Evolutionary conservation across 2,113 vertebrate species (phyloP).

Genomic region (Taxidea taxus): DNA sequence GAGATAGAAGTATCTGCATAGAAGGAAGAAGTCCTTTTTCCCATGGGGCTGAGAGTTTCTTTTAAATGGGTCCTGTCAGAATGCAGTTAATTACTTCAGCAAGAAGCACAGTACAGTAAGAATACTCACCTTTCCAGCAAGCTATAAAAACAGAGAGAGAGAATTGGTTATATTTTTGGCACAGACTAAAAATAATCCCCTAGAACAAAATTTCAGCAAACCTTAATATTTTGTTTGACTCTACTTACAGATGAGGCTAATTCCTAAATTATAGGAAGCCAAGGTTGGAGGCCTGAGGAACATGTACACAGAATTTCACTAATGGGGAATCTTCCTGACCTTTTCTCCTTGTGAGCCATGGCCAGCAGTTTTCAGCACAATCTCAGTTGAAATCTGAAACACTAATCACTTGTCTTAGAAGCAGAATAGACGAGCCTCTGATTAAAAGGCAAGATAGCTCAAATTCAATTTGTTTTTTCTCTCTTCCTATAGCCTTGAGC

Average conservation of each 20-base stretch:
- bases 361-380: not conserved
- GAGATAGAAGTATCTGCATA: not conserved
- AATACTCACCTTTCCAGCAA: slow-evolving; percentile 75
- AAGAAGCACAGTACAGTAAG: not conserved
- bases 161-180: slow-evolving; percentile 31
- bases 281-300: not conserved
- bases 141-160: slow-evolving; percentile 53
- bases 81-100: not conserved
- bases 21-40: not conserved
- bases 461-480: slow-evolving; percentile 27
- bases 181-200: not conserved
- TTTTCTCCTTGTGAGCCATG: not conserved
- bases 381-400: not conserved
- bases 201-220: not conserved
- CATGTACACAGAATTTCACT: not conserved
- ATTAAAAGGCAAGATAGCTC: slow-evolving; percentile 16
- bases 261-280: not conserved
- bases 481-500: not conserved
- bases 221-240: not conserved
- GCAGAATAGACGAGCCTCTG: not conserved
- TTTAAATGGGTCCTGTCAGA: not conserved
- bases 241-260: not conserved
- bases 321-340: not conserved
- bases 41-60: fast-evolving
- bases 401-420: not conserved